Evolutionary conservation across 2,888 invertebrate genomes (phyloP).

Genomic region (Perizoma affinitatum): DNA sequence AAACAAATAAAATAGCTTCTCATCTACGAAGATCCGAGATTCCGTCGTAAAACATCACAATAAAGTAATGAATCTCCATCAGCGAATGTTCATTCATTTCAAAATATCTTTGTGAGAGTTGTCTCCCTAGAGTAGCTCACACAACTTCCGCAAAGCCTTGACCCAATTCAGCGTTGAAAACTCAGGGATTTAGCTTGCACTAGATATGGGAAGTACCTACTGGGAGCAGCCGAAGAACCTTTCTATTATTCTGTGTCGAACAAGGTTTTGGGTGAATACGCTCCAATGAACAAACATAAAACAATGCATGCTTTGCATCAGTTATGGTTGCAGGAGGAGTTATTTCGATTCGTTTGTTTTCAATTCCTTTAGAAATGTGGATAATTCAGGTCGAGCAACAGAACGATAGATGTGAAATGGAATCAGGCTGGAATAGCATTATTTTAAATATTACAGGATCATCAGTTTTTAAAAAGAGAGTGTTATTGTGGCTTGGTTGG

Average conservation of each 20-base stretch:
- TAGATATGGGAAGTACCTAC: not conserved
- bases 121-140: slow-evolving; percentile 5
- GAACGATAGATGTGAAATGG: no score
- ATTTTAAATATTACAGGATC: no score
- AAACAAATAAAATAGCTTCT: not conserved
- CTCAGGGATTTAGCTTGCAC: slow-evolving; percentile 14
- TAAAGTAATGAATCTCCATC: slow-evolving; percentile 4
- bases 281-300: not conserved
- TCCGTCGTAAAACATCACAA: not conserved
- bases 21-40: not conserved
- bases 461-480: no score
- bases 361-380: not conserved
- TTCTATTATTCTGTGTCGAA: not conserved
- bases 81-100: not conserved
- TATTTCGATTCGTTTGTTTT: not conserved
- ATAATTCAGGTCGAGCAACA: no score
- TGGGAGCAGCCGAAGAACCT: not conserved
- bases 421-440: no score
- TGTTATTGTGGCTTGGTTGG: no score
- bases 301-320: not conserved
- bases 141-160: slow-evolving; percentile 23
- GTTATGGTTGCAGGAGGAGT: not conserved
- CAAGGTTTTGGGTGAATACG: not conserved
- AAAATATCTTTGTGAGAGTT: slow-evolving; percentile 11
- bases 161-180: slow-evolving; percentile 17